Evolutionary conservation across 2,113 vertebrate species (phyloP), one percentile per base, ranked within the genome.

Genomic region (Psilopsiagon aurifrons): DNA sequence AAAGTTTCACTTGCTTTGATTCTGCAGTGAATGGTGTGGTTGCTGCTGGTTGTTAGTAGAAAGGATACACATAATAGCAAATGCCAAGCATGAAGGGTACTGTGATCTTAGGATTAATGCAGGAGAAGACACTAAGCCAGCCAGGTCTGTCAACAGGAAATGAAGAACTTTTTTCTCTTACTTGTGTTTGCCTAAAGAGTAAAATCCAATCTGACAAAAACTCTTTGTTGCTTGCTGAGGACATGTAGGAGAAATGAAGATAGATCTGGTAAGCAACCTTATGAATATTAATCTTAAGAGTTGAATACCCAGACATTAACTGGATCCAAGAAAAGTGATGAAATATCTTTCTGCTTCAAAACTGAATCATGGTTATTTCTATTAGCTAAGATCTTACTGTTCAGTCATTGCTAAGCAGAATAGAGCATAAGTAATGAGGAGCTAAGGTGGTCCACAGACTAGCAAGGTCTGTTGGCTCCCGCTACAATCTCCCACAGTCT

Each of bases 101-200:
- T 52, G 11, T 75, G 71, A 82, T 28, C 5, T 84, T 75, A 90
- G 83, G 64, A 75, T 78, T 86, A 76, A 88, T 79, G 54, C 63
- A 63, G 77, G 81, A 75, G 73, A 86, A 91, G 94, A 73, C 57
- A 52, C 44, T n/a, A 47, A 88, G 64, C 64, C 91, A 96, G 69
- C 51, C 66, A 93, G 83, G 39, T 86, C 57, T 88, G 6, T 57
- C 93, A 43, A 44, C 76, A 76, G 88, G 86, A 94, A 94, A 93
- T 83, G 4, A 93, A 68, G 44, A 77, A 69, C 63, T 68, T 62
- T 71, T 76, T 85, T 60, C 83, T 96, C 17, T 83, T 83, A 81
- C 55, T 90, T 95, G 54, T 90, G 94, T 86, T 86, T 90, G 73
- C 90, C 55, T 57, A 67, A 86, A 81, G 55, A 90, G 44, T 86